Evolutionary conservation across 1,140 invertebrate species (phyloP), one percentile per base, ranked within the genome.

Genomic region (Lycorma delicatula): DNA sequence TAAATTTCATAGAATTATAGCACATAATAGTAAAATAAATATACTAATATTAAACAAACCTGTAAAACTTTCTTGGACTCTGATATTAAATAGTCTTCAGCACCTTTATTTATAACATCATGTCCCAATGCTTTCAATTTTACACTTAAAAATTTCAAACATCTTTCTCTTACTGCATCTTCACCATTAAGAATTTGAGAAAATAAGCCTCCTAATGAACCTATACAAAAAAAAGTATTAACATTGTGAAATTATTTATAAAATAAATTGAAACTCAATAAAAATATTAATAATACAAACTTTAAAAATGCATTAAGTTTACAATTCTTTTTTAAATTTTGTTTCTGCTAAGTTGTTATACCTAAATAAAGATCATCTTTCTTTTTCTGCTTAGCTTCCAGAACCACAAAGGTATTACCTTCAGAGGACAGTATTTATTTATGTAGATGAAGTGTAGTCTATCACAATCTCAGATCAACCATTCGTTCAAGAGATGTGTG

Each of bases 51-150:
- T 22, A 27, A 22, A 41, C 63, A 62, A 73, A 87, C 85, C 77
- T 85, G 81, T 61, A 90, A 75, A 56, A 92, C 84, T 79, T 94
- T 93, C 70, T 93, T 95, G 63, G 85, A 85, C 71, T 95, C 87
- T 44, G 81, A 73, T 55, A 95, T 83, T 46, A 97, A 79, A 58
- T 85, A 78, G 67, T 93, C 91, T 72, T 97, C 91, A 49, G 87
- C 80, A 69, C 95, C 91, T 69, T 87, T 87, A 16, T 84, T 89
- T 31, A 93, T 81, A 12, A 91, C 71, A 65, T 88, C 86, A 51
- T 83, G 80, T 12, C 85, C 85, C 59, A 93, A 72, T 49, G 83
- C 79, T 73, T 89, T 89, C 0, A 96, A 70, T 74, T 94, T 95
- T 1, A 81, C 80, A 16, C 82, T 79, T 61, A 97, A 75, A 73